Percentiles rank a stretch among this genome's conserved stretches.
phyloP scores from a whole-genome alignment of 1,140 invertebrate genomes.

The Panonychus citri region DNA sequence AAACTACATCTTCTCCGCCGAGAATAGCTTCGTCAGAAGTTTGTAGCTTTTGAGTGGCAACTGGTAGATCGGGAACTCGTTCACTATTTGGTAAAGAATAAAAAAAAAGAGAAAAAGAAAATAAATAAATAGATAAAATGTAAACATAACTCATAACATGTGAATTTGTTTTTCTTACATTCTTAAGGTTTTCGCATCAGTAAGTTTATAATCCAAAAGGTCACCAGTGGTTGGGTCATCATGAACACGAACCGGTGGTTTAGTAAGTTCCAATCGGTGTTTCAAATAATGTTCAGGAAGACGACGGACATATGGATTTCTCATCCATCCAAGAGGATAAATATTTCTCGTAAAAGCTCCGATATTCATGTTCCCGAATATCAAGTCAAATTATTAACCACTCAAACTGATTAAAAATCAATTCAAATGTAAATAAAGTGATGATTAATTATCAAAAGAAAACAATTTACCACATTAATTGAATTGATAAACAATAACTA shows the following conservation, averaged over 20 bases:
- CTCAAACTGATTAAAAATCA: too few relatives aligned
- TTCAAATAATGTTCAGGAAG: constrained; percentile 65
- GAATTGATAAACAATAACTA: too few relatives aligned
- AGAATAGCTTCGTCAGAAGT: constrained; percentile 68
- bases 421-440: too few relatives aligned
- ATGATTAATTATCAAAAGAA: too few relatives aligned
- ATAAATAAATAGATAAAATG: not conserved
- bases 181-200: constrained; percentile 5
- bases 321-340: not conserved
- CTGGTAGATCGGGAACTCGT: constrained; percentile 47
- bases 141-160: too few relatives aligned
- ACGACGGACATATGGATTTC: constrained; percentile 5
- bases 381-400: too few relatives aligned
- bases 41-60: constrained; percentile 48
- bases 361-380: too few relatives aligned
- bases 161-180: too few relatives aligned
- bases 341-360: too few relatives aligned
- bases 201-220: constrained; percentile 24
- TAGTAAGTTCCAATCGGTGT: constrained; percentile 58
- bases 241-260: constrained; percentile 50
- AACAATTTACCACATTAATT: too few relatives aligned
- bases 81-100: constrained; percentile 19
- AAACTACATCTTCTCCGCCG: constrained; percentile 84
- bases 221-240: constrained; percentile 47
- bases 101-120: constrained; percentile 7